Conservation (phyloP, 2,113 vertebrate genomes). For the Chamaea fasciata region DNA sequence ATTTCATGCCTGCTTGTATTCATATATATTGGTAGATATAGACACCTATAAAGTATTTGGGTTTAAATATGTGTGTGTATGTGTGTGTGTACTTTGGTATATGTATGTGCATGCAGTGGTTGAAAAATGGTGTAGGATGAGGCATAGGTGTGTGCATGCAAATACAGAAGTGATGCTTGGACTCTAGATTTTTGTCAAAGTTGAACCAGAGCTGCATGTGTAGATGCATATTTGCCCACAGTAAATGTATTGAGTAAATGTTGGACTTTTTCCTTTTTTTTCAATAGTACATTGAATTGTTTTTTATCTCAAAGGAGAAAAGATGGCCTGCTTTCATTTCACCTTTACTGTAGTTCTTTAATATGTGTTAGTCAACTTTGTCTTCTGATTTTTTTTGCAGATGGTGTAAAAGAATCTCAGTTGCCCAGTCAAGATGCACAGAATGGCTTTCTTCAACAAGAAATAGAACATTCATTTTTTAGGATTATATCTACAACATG, state of each 20-base stretch:
- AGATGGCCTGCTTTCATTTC: not conserved
- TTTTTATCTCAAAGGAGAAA: not conserved
- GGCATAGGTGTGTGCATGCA: not conserved
- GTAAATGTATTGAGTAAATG: not conserved
- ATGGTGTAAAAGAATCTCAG: not conserved
- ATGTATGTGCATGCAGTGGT: not conserved
- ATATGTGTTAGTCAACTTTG: not conserved
- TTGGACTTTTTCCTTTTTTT: not conserved
- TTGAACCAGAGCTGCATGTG: not conserved
- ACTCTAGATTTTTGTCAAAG: not conserved
- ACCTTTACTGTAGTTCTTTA: not conserved
- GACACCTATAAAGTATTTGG: not conserved
- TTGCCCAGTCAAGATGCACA: not conserved
- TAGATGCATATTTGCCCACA: not conserved
- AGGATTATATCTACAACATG: not conserved
- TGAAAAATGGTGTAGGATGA: not conserved
- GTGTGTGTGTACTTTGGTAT: not conserved
- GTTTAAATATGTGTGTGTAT: not conserved
- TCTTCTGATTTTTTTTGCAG: conserved; percentile 31
- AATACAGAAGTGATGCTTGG: not conserved
- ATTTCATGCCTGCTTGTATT: not conserved
- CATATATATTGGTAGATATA: not conserved
- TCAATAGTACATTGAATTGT: not conserved
- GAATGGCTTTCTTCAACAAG: not conserved
- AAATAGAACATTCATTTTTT: not conserved